phyloP scores from a whole-genome alignment of 2,113 vertebrate genomes.

The Eublepharis macularius region DNA sequence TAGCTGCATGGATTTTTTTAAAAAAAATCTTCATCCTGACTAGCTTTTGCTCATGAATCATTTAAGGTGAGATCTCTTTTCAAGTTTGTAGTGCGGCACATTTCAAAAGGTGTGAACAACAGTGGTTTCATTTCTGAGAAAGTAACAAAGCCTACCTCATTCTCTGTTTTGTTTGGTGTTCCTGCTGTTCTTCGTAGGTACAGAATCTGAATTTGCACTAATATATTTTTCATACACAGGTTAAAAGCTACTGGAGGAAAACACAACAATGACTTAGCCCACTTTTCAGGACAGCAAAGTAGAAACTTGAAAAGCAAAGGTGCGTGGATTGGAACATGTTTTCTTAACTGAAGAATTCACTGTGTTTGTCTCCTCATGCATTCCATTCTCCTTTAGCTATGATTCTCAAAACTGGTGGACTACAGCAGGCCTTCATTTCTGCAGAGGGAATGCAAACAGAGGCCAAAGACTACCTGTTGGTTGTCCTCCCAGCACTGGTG shows the following conservation, averaged over 20 bases:
- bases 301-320: not conserved
- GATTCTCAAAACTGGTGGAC: too few species aligned
- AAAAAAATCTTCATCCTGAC: not conserved
- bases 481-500: too few species aligned
- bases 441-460: too few species aligned
- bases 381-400: too few species aligned
- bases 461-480: too few species aligned
- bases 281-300: not conserved
- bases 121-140: not conserved
- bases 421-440: too few species aligned
- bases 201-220: slow-evolving; percentile 11
- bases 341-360: not conserved
- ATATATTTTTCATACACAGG: slow-evolving; percentile 13
- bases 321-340: not conserved
- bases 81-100: not conserved
- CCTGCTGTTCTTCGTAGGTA: not conserved
- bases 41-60: not conserved
- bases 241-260: slow-evolving; percentile 9
- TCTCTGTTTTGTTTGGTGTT: not conserved
- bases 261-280: not conserved
- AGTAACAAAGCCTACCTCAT: not conserved
- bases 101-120: slow-evolving; percentile 19
- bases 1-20: not conserved
- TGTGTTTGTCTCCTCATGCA: not conserved
- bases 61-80: not conserved